phyloP scores from a whole-genome alignment of 2,888 invertebrate species.

The Vanessa cardui region DNA sequence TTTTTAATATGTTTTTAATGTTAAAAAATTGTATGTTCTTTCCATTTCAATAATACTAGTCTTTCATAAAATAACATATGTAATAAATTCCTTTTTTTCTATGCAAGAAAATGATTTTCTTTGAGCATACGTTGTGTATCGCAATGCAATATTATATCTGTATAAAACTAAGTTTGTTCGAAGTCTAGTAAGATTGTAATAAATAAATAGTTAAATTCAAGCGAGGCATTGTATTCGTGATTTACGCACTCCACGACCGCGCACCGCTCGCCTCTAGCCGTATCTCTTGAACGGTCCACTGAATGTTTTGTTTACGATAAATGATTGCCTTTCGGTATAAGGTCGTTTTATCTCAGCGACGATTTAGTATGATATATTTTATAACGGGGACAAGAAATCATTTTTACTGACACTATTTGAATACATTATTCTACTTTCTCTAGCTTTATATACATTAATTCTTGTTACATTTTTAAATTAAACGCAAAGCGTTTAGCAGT shows the following conservation, averaged over 20 bases:
- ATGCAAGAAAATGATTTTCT: too few species aligned
- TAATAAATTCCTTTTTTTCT: too few species aligned
- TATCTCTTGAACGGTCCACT: conserved; percentile 44
- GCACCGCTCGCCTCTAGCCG: conserved; percentile 38
- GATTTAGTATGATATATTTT: conserved; percentile 33
- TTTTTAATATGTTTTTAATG: neutral
- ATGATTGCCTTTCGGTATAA: conserved; percentile 40
- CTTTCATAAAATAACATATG: too few species aligned
- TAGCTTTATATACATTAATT: neutral
- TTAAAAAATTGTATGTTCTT: too few species aligned
- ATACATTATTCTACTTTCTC: conserved; percentile 7
- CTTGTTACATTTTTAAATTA: neutral
- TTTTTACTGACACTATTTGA: conserved; percentile 31
- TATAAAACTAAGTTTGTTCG: neutral
- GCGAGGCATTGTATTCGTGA: conserved; percentile 34
- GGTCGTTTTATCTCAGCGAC: conserved; percentile 36
- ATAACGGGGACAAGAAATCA: conserved; percentile 22
- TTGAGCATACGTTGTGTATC: too few species aligned
- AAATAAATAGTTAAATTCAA: conserved; percentile 29
- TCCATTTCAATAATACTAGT: too few species aligned
- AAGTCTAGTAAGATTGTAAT: conserved; percentile 4
- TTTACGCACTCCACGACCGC: conserved; percentile 44
- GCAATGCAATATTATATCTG: too few species aligned
- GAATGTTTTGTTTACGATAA: conserved; percentile 44
- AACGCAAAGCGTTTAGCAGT: neutral